phyloP scores from a whole-genome alignment of 2,797 vertebrate species.

The Clarias platycephalus region DNA sequence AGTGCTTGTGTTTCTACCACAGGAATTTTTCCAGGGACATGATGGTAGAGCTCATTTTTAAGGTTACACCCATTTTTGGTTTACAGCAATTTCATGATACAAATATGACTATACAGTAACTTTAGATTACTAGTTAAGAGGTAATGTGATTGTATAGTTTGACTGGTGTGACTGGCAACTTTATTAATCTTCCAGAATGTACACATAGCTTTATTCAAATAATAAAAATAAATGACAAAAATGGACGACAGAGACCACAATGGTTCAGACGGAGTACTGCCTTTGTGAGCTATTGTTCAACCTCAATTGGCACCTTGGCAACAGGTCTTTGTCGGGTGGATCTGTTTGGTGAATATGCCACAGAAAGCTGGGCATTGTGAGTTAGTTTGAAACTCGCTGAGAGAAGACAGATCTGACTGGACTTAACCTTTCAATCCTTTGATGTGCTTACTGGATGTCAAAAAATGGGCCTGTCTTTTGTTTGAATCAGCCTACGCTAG shows the following conservation, averaged over 20 bases:
- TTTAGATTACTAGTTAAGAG: neutral
- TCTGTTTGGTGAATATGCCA: conserved; percentile 69
- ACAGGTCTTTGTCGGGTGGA: conserved; percentile 69
- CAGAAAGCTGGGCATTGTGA: conserved; percentile 68
- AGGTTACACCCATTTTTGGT: neutral
- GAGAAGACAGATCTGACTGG: conserved; percentile 66
- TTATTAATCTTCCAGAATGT: neutral
- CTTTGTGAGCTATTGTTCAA: conserved; percentile 71
- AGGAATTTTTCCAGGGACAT: neutral
- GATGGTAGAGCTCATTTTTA: neutral
- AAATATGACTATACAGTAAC: no score
- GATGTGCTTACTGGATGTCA: conserved; percentile 47
- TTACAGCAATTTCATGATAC: neutral
- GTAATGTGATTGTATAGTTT: neutral
- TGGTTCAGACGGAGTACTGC: neutral
- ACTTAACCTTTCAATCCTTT: conserved; percentile 60
- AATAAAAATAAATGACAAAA: neutral
- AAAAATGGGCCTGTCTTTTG: conserved; percentile 60
- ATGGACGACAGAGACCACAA: neutral
- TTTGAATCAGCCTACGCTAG: conserved; percentile 66
- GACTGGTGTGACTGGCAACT: no score
- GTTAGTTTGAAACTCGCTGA: conserved; percentile 60
- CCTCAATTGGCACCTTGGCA: conserved; percentile 70
- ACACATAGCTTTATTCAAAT: neutral
- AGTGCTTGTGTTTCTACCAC: neutral